Percentiles rank a stretch among this genome's conserved stretches.
phyloP scores from a whole-genome alignment of 2,113 vertebrate genomes.

The Burhinus oedicnemus region DNA sequence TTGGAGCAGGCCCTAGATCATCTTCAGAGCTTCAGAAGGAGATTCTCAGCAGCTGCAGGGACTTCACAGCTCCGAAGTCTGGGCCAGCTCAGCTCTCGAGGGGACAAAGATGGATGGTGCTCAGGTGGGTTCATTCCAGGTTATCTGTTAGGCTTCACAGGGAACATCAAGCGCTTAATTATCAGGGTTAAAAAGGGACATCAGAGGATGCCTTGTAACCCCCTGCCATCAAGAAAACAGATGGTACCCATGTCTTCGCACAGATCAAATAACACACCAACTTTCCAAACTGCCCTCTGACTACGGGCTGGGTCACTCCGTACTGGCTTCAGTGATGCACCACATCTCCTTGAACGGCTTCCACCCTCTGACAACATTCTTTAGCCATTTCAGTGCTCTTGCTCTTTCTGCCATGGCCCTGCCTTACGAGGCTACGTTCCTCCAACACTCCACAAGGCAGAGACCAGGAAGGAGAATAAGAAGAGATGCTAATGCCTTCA shows the following conservation, averaged over 20 bases:
- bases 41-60: background rate
- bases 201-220: background rate
- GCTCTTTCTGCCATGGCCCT: background rate
- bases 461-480: background rate
- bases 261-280: background rate
- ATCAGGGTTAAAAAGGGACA: background rate
- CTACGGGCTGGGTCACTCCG: background rate
- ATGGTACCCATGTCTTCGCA: background rate
- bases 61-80: background rate
- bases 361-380: background rate
- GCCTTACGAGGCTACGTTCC: background rate
- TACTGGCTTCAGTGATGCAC: background rate
- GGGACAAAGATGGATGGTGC: rapidly evolving
- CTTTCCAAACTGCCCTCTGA: background rate
- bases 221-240: background rate
- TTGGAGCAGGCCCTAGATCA: background rate
- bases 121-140: background rate
- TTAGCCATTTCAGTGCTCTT: background rate
- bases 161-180: background rate
- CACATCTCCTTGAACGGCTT: background rate
- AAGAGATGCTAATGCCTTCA: background rate
- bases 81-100: background rate
- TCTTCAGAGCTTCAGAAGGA: background rate
- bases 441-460: background rate
- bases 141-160: background rate